These are phyloP conservation scores for Gavia stellata DNA, from an alignment of 2,113 vertebrate genomes.

Conservation along the genomic window DNA sequence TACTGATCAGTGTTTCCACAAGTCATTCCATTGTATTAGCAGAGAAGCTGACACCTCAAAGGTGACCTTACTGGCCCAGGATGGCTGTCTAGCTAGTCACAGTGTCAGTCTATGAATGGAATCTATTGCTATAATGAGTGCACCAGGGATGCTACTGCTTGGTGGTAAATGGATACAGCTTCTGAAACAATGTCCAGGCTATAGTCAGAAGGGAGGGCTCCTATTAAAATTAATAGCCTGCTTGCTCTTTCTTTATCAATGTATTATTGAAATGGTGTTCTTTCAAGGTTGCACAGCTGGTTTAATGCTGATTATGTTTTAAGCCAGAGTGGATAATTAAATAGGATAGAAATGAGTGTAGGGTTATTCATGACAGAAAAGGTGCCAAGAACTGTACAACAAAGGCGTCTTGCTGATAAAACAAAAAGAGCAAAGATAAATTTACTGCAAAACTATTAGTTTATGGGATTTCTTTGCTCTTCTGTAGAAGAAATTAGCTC, in stretches of 20 bases:
- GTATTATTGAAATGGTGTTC: constrained; percentile 64
- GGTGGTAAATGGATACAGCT: background rate
- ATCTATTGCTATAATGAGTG: constrained; percentile 43
- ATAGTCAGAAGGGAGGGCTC: constrained; percentile 39
- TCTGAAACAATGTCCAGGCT: constrained; percentile 18
- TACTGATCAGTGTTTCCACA: background rate
- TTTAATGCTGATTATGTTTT: constrained; percentile 73
- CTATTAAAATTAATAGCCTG: constrained; percentile 68
- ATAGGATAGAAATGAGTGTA: constrained; percentile 55
- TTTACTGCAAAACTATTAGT: constrained; percentile 23
- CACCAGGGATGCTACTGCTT: constrained; percentile 3
- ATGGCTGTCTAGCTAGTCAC: background rate
- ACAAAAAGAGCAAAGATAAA: background rate
- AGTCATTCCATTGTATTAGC: background rate
- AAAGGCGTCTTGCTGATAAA: constrained; percentile 39
- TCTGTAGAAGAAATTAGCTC: background rate
- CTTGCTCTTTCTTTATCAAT: constrained; percentile 39
- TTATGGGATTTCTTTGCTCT: background rate
- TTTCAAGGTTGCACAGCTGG: constrained; percentile 71
- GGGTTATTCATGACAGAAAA: constrained; percentile 59
- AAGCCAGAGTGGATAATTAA: constrained; percentile 71
- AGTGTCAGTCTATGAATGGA: constrained; percentile 9
- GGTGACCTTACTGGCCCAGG: constrained; percentile 10
- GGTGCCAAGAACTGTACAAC: constrained; percentile 51
- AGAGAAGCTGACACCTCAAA: background rate